A percentile compares a stretch with the other conserved stretches of the same genome.
phyloP scores from a whole-genome alignment of 2,888 invertebrate species.

The Caenorhabditis sulstoni region DNA sequence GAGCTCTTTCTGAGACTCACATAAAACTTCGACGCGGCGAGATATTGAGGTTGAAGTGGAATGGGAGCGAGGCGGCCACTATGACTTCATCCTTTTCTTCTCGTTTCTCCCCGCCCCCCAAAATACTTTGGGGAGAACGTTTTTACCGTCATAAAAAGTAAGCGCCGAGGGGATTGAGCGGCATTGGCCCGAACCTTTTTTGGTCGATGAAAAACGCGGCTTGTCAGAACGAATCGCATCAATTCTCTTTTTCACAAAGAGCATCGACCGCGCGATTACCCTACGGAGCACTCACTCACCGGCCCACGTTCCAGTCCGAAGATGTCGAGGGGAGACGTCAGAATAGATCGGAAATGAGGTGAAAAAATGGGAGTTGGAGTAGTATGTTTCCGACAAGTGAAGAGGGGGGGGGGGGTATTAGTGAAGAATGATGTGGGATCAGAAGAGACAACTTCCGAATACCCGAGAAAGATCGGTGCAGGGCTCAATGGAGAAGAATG shows the following conservation, averaged over 20 bases:
- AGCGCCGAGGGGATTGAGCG: too few species aligned
- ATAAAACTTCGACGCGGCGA: not conserved
- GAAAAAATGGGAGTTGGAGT: conserved; percentile 26
- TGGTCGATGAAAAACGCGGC: conserved; percentile 15
- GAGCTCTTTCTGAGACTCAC: too few species aligned
- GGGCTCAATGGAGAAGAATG: not conserved
- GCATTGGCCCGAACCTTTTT: too few species aligned
- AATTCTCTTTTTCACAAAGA: conserved; percentile 3
- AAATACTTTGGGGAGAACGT: too few species aligned
- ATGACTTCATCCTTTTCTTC: conserved; percentile 29
- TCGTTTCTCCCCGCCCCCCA: too few species aligned
- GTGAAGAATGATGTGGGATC: conserved; percentile 49
- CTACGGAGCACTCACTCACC: not conserved
- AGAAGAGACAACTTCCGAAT: conserved; percentile 20
- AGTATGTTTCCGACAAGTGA: conserved; percentile 36
- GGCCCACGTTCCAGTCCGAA: not conserved
- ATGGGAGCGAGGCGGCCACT: not conserved
- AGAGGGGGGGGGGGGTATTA: conserved; percentile 51
- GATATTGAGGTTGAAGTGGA: conserved; percentile 33
- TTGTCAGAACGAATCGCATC: conserved; percentile 44
- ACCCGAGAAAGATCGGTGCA: conserved; percentile 26
- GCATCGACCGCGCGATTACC: conserved; percentile 4
- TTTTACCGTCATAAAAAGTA: too few species aligned
- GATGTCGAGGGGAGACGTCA: conserved; percentile 17
- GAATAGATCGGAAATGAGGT: conserved; percentile 38